These are phyloP conservation scores for Hesperia comma DNA, from an alignment of 2,888 invertebrate species.

Conservation along the genomic window DNA sequence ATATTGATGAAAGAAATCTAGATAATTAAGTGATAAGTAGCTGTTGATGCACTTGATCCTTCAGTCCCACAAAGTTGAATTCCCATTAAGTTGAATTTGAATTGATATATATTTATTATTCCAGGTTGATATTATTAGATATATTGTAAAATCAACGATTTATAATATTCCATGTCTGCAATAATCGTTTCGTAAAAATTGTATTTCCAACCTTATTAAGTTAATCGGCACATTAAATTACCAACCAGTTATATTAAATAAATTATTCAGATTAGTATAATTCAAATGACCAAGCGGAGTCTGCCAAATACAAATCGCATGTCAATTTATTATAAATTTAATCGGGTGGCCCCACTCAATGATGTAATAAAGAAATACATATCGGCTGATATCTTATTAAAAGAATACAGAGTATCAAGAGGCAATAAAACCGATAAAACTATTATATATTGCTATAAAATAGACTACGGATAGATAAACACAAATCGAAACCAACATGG, in stretches of 20 bases:
- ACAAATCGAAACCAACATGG: neutral
- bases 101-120: too few species aligned
- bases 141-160: neutral
- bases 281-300: constrained; percentile 10
- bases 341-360: constrained; percentile 20
- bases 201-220: neutral
- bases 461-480: constrained; percentile 15
- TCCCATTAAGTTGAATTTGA: too few species aligned
- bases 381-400: constrained; percentile 49
- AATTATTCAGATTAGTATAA: constrained; percentile 26
- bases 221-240: constrained; percentile 17
- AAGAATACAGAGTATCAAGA: constrained; percentile 38
- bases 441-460: constrained; percentile 45
- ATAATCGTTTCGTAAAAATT: neutral
- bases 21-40: too few species aligned
- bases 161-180: neutral
- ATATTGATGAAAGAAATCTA: too few species aligned
- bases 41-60: too few species aligned
- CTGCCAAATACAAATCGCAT: constrained; percentile 23
- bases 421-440: constrained; percentile 46
- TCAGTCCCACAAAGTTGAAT: too few species aligned
- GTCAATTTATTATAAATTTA: constrained; percentile 28
- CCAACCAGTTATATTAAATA: constrained; percentile 23
- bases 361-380: constrained; percentile 42
- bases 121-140: neutral